These are phyloP conservation scores for cattle (Bos taurus) DNA, from an alignment of 2,113 vertebrate genomes.

Conservation along the genomic window DNA sequence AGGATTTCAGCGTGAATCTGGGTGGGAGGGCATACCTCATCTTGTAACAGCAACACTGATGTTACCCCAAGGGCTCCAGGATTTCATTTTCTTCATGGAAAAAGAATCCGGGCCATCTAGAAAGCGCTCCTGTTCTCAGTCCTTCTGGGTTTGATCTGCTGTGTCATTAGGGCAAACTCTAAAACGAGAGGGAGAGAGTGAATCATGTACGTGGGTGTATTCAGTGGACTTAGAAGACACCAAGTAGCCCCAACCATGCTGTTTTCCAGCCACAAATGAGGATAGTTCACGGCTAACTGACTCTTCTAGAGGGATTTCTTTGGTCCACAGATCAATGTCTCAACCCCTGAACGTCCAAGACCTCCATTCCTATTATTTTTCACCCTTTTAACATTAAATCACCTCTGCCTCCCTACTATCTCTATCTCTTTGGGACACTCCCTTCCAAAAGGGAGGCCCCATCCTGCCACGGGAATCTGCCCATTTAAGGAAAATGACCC, in stretches of 20 bases:
- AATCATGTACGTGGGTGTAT: neutral
- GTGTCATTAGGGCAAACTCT: neutral
- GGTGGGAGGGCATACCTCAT: neutral
- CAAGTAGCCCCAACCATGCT: neutral
- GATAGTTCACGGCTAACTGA: neutral
- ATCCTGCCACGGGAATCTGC: too few species aligned
- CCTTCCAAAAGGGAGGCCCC: neutral
- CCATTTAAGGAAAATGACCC: neutral
- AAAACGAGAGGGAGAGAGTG: neutral
- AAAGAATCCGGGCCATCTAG: neutral
- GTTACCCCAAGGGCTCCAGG: too few species aligned
- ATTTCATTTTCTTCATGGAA: neutral
- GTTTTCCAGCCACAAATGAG: neutral
- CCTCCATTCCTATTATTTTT: neutral
- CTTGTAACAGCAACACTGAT: neutral
- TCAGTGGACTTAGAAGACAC: neutral
- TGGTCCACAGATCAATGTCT: neutral
- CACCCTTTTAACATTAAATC: neutral
- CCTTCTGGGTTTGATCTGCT: neutral
- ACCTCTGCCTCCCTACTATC: too few species aligned
- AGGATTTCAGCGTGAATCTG: neutral
- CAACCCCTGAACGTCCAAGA: rapidly evolving
- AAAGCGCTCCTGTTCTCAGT: neutral
- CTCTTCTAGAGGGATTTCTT: neutral
- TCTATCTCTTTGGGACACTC: neutral